Evolutionary conservation across 1,140 invertebrate species (phyloP), one percentile per base, ranked within the genome.

Genomic region (Drosophila dunni): DNA sequence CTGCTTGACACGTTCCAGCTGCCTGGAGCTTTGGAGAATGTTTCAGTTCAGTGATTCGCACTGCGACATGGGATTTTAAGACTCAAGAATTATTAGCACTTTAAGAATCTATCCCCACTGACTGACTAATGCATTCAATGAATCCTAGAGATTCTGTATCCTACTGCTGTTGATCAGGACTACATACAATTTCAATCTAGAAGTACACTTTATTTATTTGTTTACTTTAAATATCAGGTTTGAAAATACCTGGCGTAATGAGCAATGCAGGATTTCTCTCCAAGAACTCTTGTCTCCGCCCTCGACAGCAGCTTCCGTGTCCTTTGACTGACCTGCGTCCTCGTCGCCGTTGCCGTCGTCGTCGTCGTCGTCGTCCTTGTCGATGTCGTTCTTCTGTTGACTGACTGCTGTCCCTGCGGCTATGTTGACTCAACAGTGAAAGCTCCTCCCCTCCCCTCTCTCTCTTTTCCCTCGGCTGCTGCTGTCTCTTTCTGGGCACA

Each of bases 401-500:
- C 58, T 83, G 76, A 83, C 58, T 76, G 69, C 70, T 72, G 68
- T 84, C 85, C 84, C 84, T 81, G 78, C 74, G 84, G 84, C 84
- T 70, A 61, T 88, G 84, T 89, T 84, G 84, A 78, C 74, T 89
- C 77, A 84, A 88, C 76, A 54, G 67, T 60, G 76, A 66, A 79
- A 57, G 63, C 50, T 17, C 48, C n/a, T 15, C 42, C 54, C 7
- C 17, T 1, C 5, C 11, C 20, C n/a, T 15, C 48, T 9, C 48
- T 45, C 66, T 53, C 38, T 10, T 33, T 11, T 13, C 17, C 17
- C 17, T 2, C 17, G 1, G 13, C 56, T 7, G 17, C 38, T 42
- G 20, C 17, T 24, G 24, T 36, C 20, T 54, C 36, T 17, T 57
- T 45, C 64, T 48, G 40, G 61, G 58, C 64, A n/a, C 56, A 36